Percentiles rank a stretch among this genome's conserved stretches.
These are phyloP conservation scores for Caerostris darwini DNA, from an alignment of 1,140 invertebrate species.

Conservation along the genomic window DNA sequence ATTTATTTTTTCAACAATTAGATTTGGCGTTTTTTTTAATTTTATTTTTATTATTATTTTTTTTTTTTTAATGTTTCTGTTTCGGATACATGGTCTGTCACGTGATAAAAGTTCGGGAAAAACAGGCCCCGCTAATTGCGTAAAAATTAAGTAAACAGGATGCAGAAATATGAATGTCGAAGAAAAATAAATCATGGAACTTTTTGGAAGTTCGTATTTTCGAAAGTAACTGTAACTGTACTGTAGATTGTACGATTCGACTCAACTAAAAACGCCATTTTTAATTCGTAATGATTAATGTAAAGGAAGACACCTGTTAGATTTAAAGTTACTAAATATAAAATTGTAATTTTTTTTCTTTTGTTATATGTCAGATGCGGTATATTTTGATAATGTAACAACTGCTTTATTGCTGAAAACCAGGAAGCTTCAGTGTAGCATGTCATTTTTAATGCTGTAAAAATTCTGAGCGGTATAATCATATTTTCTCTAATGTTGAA, in stretches of 20 bases:
- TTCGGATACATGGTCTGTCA: neutral
- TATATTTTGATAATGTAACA: too few species aligned
- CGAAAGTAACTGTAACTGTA: neutral
- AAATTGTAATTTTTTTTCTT: neutral
- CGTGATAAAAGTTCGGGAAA: neutral
- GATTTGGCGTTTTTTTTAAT: neutral
- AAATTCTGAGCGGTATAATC: too few species aligned
- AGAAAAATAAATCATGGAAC: neutral
- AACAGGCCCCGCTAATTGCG: slow-evolving; percentile 5
- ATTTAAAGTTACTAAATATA: neutral
- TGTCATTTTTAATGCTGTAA: too few species aligned
- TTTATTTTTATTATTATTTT: neutral
- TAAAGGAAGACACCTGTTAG: neutral
- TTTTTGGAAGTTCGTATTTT: neutral
- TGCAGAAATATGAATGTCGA: slow-evolving; percentile 8
- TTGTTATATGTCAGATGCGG: too few species aligned
- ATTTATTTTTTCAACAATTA: neutral
- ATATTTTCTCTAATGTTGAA: too few species aligned
- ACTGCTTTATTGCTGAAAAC: too few species aligned
- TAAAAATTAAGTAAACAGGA: slow-evolving; percentile 37
- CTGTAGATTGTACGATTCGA: too few species aligned
- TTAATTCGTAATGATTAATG: neutral
- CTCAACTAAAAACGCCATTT: neutral
- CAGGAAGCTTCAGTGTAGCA: too few species aligned
- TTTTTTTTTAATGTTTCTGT: too few species aligned